Base-by-base conservation (phyloP, 2,113 vertebrate species). In the Tricholaema leucomelas region DNA sequence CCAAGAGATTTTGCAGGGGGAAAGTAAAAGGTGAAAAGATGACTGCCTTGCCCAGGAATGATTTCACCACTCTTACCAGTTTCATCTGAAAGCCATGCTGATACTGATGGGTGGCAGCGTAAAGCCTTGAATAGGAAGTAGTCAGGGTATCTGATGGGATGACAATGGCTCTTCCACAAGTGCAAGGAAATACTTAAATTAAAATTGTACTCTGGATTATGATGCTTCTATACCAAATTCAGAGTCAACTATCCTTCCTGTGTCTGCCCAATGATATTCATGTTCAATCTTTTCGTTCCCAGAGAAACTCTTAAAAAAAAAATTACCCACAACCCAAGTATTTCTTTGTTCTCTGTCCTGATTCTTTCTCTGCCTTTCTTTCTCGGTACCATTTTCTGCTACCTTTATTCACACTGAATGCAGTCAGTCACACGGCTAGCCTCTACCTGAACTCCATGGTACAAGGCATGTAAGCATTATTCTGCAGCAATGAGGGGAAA, bases 171-270 rank as follows among this genome's bases (percentile, higher is more conserved):
- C 33, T 71, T 54, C 40, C 60, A 64, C 63, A 4, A 50, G 24
- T 58, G 44, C 87, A 50, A 42, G n/a, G 12, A 54, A 44, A 24
- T 33, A n/a, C 6, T 25, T 19, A 15, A 24, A 61, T 33, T 6
- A 25, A 36, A 84, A 66, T 1, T 42, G 12, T 12, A 5, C n/a
- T 35, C 28, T 5, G 30, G 55, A 56, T 76, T 59, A 48, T 0
- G 0, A 8, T 1, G n/a, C 58, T 24, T 8, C 42, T 0, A 11
- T 5, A 6, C 25, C 42, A 44, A 60, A 64, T 19, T 28, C 52
- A 77, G 20, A 1, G 23, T 18, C 67, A 25, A 38, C 64, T 12
- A 6, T 25, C 48, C 28, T 27, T 33, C 6, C 46, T 5, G 19
- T 15, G 28, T 38, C 27, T 27, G 31, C 6, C 36, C 46, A 33